Evolutionary conservation across 1,140 invertebrate genomes (phyloP), one percentile per base, ranked within the genome.

Genomic region (Lysiphlebus fabarum): DNA sequence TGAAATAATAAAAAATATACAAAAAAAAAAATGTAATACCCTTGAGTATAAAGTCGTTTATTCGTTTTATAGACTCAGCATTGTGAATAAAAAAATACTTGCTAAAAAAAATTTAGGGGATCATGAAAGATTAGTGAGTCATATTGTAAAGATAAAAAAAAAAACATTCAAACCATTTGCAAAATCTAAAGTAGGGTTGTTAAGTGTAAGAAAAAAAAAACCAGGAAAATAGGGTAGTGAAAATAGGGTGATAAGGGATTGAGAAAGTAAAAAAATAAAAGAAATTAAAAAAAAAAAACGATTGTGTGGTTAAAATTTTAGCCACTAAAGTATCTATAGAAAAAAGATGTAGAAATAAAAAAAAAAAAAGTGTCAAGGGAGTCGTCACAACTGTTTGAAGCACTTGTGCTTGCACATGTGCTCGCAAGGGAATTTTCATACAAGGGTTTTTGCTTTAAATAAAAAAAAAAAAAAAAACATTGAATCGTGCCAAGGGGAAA

Each of bases 401-500:
- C 62, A 69, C 63, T 72, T 65, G 61, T 62, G 65, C 38, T 11
- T 17, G 54, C 57, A 66, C 62, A 67, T 65, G 58, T 62, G 68
- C 45, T 42, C 75, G 71, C 75, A 65, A 70, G 74, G 75, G 76
- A 77, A 75, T 73, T 74, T 70, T 64, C 45, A 17, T 49, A 62
- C 49, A 53, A 49, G 53, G 56, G 53, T 40, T 53, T 47, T 36
- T 50, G 26, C 12, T 47, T 43, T 5, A 26, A 26, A 5, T 59
- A 7, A 50, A 34, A 50, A 34, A 42, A 38, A 12, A 34, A 47
- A n/a, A 57, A 7, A 57, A 34, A 48, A 47, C 33, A 34, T 38
- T 26, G 17, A 26, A 26, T 26, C 17, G 17, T 26, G 17, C 17
- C 17, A 26, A 26, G 17, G 17, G 17, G 17, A 4, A 26, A 26